Evolutionary conservation across 2,797 vertebrate genomes (phyloP).

Genomic region (Microchirus variegatus): DNA sequence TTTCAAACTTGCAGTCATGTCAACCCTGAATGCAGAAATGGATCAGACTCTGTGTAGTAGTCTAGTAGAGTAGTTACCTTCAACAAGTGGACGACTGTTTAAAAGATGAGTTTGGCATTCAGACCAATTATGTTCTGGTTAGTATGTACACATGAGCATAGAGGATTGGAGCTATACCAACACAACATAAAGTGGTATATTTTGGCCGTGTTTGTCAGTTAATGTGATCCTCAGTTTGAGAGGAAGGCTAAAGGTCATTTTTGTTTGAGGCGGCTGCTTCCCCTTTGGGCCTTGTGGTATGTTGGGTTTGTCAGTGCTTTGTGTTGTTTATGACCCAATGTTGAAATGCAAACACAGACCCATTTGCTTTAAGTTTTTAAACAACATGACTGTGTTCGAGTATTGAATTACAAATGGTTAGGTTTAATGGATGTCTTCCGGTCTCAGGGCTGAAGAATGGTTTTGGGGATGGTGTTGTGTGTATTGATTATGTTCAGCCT

Average conservation of each 20-base stretch:
- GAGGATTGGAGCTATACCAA: background rate
- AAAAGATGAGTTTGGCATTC: too few relatives aligned
- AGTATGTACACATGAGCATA: background rate
- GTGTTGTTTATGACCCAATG: constrained; percentile 34
- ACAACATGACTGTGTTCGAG: constrained; percentile 34
- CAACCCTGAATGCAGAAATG: too few relatives aligned
- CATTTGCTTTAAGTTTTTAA: constrained; percentile 35
- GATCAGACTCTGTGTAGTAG: too few relatives aligned
- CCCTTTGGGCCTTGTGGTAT: constrained; percentile 57
- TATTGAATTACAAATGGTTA: constrained; percentile 41
- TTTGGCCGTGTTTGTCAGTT: constrained; percentile 18
- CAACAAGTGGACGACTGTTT: too few relatives aligned
- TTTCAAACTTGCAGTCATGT: too few relatives aligned
- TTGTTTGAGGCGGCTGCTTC: constrained; percentile 31
- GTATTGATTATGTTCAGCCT: too few relatives aligned
- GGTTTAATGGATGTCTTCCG: constrained; percentile 8
- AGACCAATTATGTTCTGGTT: background rate
- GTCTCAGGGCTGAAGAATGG: background rate
- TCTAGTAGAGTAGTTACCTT: too few relatives aligned
- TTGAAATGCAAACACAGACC: constrained; percentile 30
- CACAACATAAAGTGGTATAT: constrained; percentile 6
- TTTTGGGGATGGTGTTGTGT: too few relatives aligned
- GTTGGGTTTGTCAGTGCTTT: constrained; percentile 48
- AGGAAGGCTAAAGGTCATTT: constrained; percentile 53
- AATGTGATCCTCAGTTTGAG: constrained; percentile 30